Evolutionary conservation across 2,888 invertebrate genomes (phyloP).

Genomic region (Agriopis aurantiaria): DNA sequence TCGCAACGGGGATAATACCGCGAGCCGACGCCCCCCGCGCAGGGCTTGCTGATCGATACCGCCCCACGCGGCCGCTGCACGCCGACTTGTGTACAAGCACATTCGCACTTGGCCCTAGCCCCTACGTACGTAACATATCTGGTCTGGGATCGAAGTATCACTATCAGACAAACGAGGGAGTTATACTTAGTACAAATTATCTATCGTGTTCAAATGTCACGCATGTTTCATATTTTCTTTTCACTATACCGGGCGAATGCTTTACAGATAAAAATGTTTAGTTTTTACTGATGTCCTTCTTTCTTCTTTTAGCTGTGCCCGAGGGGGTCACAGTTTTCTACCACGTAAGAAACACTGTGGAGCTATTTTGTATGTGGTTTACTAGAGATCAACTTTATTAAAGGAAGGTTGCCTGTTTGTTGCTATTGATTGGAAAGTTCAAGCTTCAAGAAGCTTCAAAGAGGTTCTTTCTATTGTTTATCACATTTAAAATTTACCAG

Average conservation of each 20-base stretch:
- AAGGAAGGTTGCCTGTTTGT: background rate
- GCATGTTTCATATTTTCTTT: too few relatives aligned
- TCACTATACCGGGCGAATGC: too few relatives aligned
- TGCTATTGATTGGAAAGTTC: background rate
- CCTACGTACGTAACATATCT: conserved; percentile 39
- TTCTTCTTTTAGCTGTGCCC: too few relatives aligned
- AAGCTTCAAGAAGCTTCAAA: too few relatives aligned
- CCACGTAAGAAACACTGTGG: too few relatives aligned
- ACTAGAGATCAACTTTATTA: too few relatives aligned
- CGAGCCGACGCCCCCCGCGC: conserved; percentile 39
- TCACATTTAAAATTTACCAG: background rate
- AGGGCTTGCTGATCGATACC: conserved; percentile 62
- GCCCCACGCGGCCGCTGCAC: conserved; percentile 60
- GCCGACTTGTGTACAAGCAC: conserved; percentile 61
- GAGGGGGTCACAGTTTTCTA: too few relatives aligned
- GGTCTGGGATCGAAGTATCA: background rate
- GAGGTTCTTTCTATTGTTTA: background rate
- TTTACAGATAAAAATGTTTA: too few relatives aligned
- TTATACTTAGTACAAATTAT: too few relatives aligned
- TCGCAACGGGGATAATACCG: conserved; percentile 37
- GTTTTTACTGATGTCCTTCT: too few relatives aligned
- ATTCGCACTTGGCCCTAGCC: conserved; percentile 37
- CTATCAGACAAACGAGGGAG: background rate
- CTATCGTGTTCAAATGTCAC: too few relatives aligned
- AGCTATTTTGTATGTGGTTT: too few relatives aligned